Base-by-base conservation (phyloP, 2,888 invertebrate species). In the Platypus cylindrus region DNA sequence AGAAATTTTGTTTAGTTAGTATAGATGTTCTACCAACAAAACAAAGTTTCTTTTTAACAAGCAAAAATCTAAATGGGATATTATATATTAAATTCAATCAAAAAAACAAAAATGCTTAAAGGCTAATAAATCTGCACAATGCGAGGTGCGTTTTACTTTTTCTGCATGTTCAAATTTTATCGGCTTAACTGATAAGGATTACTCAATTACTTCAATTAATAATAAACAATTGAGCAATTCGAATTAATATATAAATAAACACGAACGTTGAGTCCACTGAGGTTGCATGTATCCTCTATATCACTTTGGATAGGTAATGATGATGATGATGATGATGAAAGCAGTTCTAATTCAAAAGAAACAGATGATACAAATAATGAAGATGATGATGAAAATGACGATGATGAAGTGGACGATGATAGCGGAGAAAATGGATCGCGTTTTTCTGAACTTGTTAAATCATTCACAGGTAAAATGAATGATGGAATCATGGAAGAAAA, bases 301-400 rank as follows among this genome's bases (percentile, higher is more conserved):
- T 27, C 27, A 27, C 15, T 27, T 27, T 27, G 14, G 28, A 12
- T 33, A 46, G 61, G 60, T 43, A 62, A 66, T 13, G 59, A 66
- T 7, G 63, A 68, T 5, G 63, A 68, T 2, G 61, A 67, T 1
- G 61, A 67, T 36, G 63, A 67, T 43, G 62, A 64, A 37, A 61
- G 68, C 40, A 67, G 69, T 3, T 64, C 70, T 20, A 64, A 70
- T 12, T 64, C 66, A 44, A 64, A 32, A 9, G 37, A 40, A 12
- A 24, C 63, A 25, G 53, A 64, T 5, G 54, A 64, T 30, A 56
- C 61, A 31, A 59, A 65, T 15, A 60, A 63, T 40, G 59, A 62
- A 40, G 56, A 62, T 30, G 57, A 68, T 34, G 63, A 67, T 40
- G 63, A 66, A 36, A 62, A 69, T 42, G 67, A 71, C 3, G 65